Evolutionary conservation across 1,140 invertebrate species (phyloP).

Genomic region (Lepidotrigona ventralis): DNA sequence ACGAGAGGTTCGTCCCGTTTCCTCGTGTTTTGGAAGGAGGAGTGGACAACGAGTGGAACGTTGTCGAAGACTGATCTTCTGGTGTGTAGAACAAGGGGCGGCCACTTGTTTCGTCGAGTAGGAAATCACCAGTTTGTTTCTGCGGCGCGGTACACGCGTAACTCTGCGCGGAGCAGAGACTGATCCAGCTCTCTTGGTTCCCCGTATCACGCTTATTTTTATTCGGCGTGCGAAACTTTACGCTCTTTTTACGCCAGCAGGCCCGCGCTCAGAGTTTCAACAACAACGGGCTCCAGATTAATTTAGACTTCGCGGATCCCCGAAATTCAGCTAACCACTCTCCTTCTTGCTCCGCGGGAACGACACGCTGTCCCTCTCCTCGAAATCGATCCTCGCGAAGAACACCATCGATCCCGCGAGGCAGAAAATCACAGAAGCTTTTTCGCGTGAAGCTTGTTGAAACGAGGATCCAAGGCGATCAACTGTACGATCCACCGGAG

Average conservation of each 20-base stretch:
- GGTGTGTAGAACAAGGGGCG: background rate
- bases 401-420: background rate
- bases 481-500: background rate
- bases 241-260: slow-evolving; percentile 48
- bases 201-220: slow-evolving; percentile 49
- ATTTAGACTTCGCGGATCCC: slow-evolving; percentile 42
- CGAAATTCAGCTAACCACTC: slow-evolving; percentile 22
- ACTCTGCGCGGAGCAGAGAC: slow-evolving; percentile 3
- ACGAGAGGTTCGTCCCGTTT: background rate
- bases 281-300: slow-evolving; percentile 53
- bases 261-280: slow-evolving; percentile 30
- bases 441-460: background rate
- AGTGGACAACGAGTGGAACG: background rate
- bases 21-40: background rate
- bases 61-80: background rate
- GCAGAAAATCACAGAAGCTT: background rate
- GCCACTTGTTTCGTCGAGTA: slow-evolving; percentile 38
- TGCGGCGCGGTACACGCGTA: background rate
- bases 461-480: background rate
- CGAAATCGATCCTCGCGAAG: background rate
- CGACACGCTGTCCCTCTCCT: background rate
- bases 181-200: slow-evolving; percentile 27
- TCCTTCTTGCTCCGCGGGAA: background rate
- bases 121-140: background rate
- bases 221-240: slow-evolving; percentile 44